Evolutionary conservation across 2,888 invertebrate genomes (phyloP).

Genomic region (Microplitis manilae): DNA sequence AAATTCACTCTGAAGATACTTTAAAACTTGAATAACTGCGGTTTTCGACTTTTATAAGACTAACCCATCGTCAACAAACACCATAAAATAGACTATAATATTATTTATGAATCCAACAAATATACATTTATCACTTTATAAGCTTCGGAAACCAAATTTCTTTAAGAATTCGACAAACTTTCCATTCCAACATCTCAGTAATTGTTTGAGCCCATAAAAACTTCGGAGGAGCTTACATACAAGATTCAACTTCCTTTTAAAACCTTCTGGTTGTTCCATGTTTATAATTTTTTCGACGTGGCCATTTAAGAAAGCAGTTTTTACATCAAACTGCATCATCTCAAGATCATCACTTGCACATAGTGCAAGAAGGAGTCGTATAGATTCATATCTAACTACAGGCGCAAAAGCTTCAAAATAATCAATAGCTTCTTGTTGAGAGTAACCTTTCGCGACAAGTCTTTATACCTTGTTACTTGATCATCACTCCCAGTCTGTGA

Average conservation of each 20-base stretch:
- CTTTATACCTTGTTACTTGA: conserved; percentile 48
- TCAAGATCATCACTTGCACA: conserved; percentile 41
- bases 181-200: conserved; percentile 46
- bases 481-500: conserved; percentile 44
- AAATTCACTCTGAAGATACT: conserved; percentile 15
- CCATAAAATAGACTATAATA: background rate
- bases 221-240: conserved; percentile 45
- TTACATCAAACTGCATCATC: conserved; percentile 51
- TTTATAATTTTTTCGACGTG: conserved; percentile 48
- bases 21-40: background rate
- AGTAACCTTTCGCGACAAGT: conserved; percentile 53
- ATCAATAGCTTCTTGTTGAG: conserved; percentile 52
- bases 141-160: conserved; percentile 33
- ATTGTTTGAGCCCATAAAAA: conserved; percentile 47
- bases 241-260: conserved; percentile 9
- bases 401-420: conserved; percentile 55
- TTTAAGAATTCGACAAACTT: conserved; percentile 36
- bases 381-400: conserved; percentile 54
- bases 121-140: background rate
- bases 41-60: background rate
- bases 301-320: conserved; percentile 57
- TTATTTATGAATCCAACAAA: background rate
- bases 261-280: conserved; percentile 50
- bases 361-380: conserved; percentile 52
- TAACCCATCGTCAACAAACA: conserved; percentile 16